phyloP scores from a whole-genome alignment of 2,888 invertebrate genomes.

The Busseola fusca region DNA sequence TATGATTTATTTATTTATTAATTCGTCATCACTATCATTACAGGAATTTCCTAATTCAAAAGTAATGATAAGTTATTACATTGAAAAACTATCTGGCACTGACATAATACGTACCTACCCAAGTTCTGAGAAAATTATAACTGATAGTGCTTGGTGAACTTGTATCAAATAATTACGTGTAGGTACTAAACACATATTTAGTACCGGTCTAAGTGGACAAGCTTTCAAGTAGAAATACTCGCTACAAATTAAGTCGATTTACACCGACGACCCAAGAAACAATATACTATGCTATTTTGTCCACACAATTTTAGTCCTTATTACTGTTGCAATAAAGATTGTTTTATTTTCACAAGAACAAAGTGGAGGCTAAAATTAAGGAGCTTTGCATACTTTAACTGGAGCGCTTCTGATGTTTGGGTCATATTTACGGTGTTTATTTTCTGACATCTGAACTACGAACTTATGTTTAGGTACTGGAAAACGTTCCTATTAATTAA shows the following conservation, averaged over 20 bases:
- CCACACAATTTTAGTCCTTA: conserved; percentile 25
- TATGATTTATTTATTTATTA: too few relatives aligned
- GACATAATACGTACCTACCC: background rate
- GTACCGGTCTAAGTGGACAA: conserved; percentile 37
- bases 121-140: background rate
- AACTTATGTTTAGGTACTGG: conserved; percentile 21
- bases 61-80: background rate
- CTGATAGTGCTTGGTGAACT: conserved; percentile 14
- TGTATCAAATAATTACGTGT: conserved; percentile 28
- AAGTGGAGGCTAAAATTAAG: conserved; percentile 32
- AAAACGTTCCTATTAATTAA: conserved; percentile 36
- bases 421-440: conserved; percentile 42
- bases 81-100: background rate
- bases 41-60: too few relatives aligned
- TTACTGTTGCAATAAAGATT: background rate
- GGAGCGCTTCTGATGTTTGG: conserved; percentile 33
- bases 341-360: conserved; percentile 15
- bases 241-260: conserved; percentile 58
- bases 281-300: conserved; percentile 26
- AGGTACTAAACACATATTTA: conserved; percentile 32
- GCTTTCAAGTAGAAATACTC: conserved; percentile 50
- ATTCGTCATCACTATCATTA: too few relatives aligned
- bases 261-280: conserved; percentile 39
- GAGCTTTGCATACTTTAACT: conserved; percentile 51
- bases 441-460: conserved; percentile 29